phyloP scores from a whole-genome alignment of 2,113 vertebrate genomes.

The Dicerorhinus sumatrensis region DNA sequence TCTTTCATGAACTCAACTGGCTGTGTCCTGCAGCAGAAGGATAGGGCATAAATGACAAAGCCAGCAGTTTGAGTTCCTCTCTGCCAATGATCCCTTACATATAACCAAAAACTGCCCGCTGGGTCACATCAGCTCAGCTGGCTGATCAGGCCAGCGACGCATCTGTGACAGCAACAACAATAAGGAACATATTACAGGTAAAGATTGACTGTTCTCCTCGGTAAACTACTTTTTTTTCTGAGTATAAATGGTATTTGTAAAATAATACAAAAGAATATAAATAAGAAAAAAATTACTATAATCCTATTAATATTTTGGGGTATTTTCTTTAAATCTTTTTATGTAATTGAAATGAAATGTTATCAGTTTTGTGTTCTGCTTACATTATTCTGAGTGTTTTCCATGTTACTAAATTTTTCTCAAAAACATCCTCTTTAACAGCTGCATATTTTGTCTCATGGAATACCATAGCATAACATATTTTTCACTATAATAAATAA shows the following conservation, averaged over 20 bases:
- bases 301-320: neutral
- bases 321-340: neutral
- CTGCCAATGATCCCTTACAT: neutral
- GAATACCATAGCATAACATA: neutral
- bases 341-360: neutral
- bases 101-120: neutral
- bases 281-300: neutral
- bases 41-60: neutral
- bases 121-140: neutral
- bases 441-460: neutral
- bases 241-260: neutral
- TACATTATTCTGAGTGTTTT: neutral
- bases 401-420: constrained; percentile 12
- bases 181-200: neutral
- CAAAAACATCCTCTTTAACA: constrained; percentile 15
- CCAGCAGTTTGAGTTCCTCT: neutral
- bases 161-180: neutral
- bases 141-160: neutral
- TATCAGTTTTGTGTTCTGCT: neutral
- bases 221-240: neutral
- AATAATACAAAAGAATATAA: neutral
- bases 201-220: neutral
- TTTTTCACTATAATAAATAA: constrained; percentile 7
- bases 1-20: neutral
- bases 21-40: neutral